Conservation (phyloP, 2,888 invertebrate species). For the Pachliopta kotzebuea region DNA sequence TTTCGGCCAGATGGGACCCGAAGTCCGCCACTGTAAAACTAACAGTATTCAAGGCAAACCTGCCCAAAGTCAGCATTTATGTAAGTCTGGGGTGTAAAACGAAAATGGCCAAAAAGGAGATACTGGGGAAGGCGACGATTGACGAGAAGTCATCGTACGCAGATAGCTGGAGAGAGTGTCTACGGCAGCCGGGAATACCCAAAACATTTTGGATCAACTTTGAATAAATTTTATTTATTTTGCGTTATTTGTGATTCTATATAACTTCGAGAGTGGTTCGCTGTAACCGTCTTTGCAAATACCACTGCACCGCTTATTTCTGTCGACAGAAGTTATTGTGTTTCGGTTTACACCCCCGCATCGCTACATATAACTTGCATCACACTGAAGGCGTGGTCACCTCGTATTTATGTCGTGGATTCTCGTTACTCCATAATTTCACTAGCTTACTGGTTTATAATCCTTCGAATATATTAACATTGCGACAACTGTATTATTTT, state of each 20-base stretch:
- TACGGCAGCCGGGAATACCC: conserved; percentile 76
- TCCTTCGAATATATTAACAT: neutral
- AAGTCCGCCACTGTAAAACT: conserved; percentile 83
- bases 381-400: no score
- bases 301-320: neutral
- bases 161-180: conserved; percentile 83
- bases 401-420: no score
- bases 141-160: conserved; percentile 80
- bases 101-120: conserved; percentile 84
- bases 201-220: conserved; percentile 82
- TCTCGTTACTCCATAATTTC: no score
- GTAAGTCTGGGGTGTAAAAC: conserved; percentile 84
- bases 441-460: neutral
- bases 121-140: conserved; percentile 84
- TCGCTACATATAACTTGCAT: no score
- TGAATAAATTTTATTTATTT: conserved; percentile 42
- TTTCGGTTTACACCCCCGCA: no score
- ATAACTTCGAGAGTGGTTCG: neutral
- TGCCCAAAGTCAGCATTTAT: conserved; percentile 83
- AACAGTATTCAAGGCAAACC: conserved; percentile 81
- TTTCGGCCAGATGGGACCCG: conserved; percentile 88
- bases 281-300: neutral
- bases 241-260: neutral
- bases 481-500: neutral
- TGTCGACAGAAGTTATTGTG: no score